Evolutionary conservation across 2,888 invertebrate genomes (phyloP), one percentile per base, ranked within the genome.

Genomic region (Rosalia funebris): DNA sequence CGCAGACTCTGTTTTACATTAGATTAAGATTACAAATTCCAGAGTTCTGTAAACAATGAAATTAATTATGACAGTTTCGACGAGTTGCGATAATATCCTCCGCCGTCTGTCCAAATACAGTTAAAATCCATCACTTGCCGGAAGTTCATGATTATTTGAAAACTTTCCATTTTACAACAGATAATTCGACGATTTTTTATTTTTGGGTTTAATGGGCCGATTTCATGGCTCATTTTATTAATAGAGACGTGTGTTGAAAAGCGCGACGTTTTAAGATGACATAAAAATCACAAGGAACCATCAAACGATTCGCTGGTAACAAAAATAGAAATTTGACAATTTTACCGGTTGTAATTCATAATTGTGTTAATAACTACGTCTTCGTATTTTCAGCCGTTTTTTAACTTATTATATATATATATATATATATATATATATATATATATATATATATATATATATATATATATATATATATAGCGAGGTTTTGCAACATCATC

Each of bases 61-160:
- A 74, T 71, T 73, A 73, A 74, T 73, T 67, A 70, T 61, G 66
- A 67, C 71, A 73, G 68, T 74, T 71, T 67, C 66, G 67, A 69
- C 61, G 69, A 68, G 66, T 67, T 63, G 56, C 55, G 50, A 45
- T 65, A 67, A 64, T 65, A 66, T 62, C 66, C 61, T 65, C 25
- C 25, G 3, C 25, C 9, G 4, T 25, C 25, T 25, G 25, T 25
- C 25, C 25, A 5, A 69, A 67, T 68, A 62, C 66, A 60, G 42
- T 60, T 50, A 62, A 65, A 64, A 65, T 60, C 65, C 65, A 56
- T 48, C 52, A 53, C 41, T 36, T 19, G 44, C 48, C 60, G 56
- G 57, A 62, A 66, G 65, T 56, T 55, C 57, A 54, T 57, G 60
- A 68, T 66, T 59, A 59, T 50, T 56, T 36, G 55, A 44, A 31